Conservation (phyloP, 2,113 vertebrate genomes). For the Malurus elegans region DNA sequence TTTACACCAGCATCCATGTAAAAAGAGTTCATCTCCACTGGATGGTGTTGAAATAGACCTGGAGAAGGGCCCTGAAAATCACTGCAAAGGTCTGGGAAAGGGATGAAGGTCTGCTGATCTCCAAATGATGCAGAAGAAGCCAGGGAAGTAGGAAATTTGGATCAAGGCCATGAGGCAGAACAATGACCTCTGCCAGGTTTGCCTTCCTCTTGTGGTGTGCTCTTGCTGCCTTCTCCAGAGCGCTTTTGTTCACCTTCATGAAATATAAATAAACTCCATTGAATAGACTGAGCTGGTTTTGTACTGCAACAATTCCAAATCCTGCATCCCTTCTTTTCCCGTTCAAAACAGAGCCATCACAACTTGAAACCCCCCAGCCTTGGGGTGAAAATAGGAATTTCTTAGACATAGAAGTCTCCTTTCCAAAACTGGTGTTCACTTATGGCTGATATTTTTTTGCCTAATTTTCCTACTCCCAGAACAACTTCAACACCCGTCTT, state of each 20-base stretch:
- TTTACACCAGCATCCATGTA: background rate
- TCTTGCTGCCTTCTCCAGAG: background rate
- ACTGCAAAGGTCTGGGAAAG: background rate
- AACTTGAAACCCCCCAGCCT: background rate
- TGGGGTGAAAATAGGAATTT: background rate
- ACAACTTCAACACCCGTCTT: background rate
- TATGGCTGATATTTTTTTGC: background rate
- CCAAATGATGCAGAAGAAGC: background rate
- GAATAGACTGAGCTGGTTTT: background rate
- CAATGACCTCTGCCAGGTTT: background rate
- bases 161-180: background rate
- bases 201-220: background rate
- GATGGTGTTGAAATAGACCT: background rate
- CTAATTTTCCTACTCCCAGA: constrained; percentile 13
- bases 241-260: background rate
- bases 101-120: background rate
- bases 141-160: background rate
- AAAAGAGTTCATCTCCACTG: fast-evolving
- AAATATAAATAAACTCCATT: background rate
- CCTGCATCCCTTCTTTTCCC: background rate
- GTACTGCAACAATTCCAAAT: background rate
- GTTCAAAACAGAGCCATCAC: background rate
- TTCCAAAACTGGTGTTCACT: background rate
- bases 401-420: background rate
- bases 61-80: background rate